phyloP scores from a whole-genome alignment of 2,797 vertebrate species.

The Tragelaphus eurycerus region DNA sequence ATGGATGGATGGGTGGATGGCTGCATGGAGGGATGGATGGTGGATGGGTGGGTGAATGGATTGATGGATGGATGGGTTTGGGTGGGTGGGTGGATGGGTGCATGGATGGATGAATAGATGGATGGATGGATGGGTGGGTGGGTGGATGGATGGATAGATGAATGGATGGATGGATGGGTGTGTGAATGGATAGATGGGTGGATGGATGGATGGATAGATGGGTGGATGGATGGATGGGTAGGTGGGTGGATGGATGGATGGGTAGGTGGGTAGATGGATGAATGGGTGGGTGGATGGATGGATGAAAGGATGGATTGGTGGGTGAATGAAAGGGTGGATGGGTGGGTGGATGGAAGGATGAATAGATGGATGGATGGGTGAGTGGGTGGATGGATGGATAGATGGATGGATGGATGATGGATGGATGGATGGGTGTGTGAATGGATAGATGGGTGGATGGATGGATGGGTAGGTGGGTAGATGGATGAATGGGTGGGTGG shows the following conservation, averaged over 20 bases:
- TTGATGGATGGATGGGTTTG: neutral
- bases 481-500: no score
- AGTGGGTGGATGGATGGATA: rapidly evolving
- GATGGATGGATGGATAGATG: rapidly evolving
- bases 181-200: rapidly evolving
- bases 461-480: no score
- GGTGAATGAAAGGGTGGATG: rapidly evolving
- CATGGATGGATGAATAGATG: rapidly evolving
- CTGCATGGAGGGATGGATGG: neutral
- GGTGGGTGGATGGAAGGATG: rapidly evolving
- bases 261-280: rapidly evolving
- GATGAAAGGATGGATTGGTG: rapidly evolving
- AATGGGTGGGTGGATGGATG: rapidly evolving
- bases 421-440: rapidly evolving
- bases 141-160: rapidly evolving
- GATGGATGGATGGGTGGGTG: rapidly evolving
- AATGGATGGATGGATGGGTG: rapidly evolving
- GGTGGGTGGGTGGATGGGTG: no score
- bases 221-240: no score
- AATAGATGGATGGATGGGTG: rapidly evolving
- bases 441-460: neutral
- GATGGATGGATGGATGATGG: rapidly evolving
- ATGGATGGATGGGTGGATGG: neutral
- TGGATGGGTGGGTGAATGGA: no score
- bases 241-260: rapidly evolving